Base-by-base conservation (phyloP, 2,888 invertebrate genomes). In the Nowickia ferox region DNA sequence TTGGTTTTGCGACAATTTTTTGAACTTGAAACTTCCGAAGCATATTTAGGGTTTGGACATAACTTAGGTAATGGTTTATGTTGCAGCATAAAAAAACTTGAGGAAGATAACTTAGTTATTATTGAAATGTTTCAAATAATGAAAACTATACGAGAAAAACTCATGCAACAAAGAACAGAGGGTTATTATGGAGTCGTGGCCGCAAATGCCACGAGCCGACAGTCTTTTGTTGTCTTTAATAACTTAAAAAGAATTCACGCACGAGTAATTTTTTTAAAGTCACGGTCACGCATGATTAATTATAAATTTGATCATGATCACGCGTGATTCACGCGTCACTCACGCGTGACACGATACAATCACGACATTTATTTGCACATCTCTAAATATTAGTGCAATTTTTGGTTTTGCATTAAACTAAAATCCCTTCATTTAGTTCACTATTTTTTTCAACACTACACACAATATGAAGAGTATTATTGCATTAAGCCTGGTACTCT, bases 21-120 rank as follows among this genome's bases (percentile, higher is more conserved):
- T 59, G 10, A 59, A 38, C 59, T 38, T 59, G 59, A 59, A 38
- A 59, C 38, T 4, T 48, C 48, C 15, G 48, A 48, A 48, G 48
- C 48, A 4, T 48, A 48, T 48, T 48, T 48, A 15, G 61, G 61
- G 5, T 61, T 61, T 42, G 40, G 40, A 6, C 61, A 61, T 11
- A 63, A 63, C 13, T 8, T 44, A 63, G 63, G 63, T 1, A 3
- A 4, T n/a, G 42, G 2, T 17, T 44, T 63, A 44, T n/a, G 6
- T 5, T 63, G 44, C n/a, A 10, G 57, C 19, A 77, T 85, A 72
- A 71, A 72, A 22, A 78, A 86, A 77, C 46, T 82, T 1, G 78
- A 86, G 48, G 13, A 57, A 59, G 30, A 83, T 15, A 53, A 74
- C 17, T 65, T 75, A 13, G 69, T 83, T 19, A 51, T 80, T 9